Evolutionary conservation across 1,140 invertebrate genomes (phyloP).

Genomic region (Patella vulgata): DNA sequence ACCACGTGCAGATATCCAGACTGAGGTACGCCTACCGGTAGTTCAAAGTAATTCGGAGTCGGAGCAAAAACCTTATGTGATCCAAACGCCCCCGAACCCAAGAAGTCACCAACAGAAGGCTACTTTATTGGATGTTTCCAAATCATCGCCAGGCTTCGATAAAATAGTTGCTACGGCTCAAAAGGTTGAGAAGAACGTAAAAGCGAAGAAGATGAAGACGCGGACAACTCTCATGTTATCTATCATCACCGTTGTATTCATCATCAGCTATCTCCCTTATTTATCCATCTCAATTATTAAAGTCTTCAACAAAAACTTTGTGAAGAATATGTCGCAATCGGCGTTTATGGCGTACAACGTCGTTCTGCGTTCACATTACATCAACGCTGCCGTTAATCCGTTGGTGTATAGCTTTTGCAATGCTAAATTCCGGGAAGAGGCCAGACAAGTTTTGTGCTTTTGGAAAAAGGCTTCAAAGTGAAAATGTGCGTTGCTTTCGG

Average conservation of each 20-base stretch:
- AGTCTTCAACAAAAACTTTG: constrained; percentile 1
- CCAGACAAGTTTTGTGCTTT: not conserved
- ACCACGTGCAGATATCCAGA: too few relatives aligned
- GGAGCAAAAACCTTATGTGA: not conserved
- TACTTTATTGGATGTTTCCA: not conserved
- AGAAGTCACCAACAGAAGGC: not conserved
- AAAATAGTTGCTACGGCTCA: not conserved
- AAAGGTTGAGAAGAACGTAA: not conserved
- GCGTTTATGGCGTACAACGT: constrained; percentile 13
- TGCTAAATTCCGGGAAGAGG: constrained; percentile 6
- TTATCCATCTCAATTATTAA: constrained; percentile 2
- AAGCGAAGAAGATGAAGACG: constrained; percentile 4
- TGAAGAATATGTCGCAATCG: not conserved
- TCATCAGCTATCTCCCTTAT: constrained; percentile 22
- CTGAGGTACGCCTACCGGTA: too few relatives aligned
- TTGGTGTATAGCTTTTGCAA: constrained; percentile 26
- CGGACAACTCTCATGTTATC: constrained; percentile 21
- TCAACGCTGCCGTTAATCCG: constrained; percentile 21
- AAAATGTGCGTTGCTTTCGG: too few relatives aligned
- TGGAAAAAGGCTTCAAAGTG: too few relatives aligned
- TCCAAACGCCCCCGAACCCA: not conserved
- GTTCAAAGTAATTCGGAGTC: too few relatives aligned
- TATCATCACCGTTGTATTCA: constrained; percentile 12
- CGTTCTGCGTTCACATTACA: constrained; percentile 17
- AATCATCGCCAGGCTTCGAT: not conserved